phyloP scores from a whole-genome alignment of 1,140 invertebrate species.

The Radopholus similis region DNA sequence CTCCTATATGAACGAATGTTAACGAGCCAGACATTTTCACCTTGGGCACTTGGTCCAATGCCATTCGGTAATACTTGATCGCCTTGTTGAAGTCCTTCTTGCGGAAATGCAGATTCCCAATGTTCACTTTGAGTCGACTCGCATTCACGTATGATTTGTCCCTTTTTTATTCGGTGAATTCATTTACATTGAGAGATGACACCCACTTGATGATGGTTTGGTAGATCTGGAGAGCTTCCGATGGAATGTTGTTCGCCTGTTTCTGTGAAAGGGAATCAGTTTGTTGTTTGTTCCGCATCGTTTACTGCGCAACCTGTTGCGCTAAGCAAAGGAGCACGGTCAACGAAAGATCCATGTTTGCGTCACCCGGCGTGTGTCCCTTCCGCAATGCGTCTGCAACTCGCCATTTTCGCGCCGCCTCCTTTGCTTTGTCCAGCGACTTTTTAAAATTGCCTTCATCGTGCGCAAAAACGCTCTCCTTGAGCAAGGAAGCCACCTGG shows the following conservation, averaged over 20 bases:
- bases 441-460: slow-evolving; percentile 66
- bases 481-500: slow-evolving; percentile 77
- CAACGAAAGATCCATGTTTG: slow-evolving; percentile 12
- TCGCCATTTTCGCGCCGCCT: slow-evolving; percentile 15
- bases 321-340: slow-evolving; percentile 9
- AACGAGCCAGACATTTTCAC: slow-evolving; percentile 60
- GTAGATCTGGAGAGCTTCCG: slow-evolving; percentile 90
- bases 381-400: not conserved
- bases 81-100: slow-evolving; percentile 89
- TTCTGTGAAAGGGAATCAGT: slow-evolving; percentile 87
- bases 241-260: slow-evolving; percentile 84
- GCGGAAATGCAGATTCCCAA: slow-evolving; percentile 95
- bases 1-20: slow-evolving; percentile 67
- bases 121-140: slow-evolving; percentile 88
- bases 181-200: not conserved
- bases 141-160: slow-evolving; percentile 60
- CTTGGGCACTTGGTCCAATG: slow-evolving; percentile 86
- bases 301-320: slow-evolving; percentile 4
- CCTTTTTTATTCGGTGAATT: slow-evolving; percentile 53
- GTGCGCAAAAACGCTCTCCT: slow-evolving; percentile 73
- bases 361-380: not conserved
- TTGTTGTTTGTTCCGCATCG: not conserved
- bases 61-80: slow-evolving; percentile 94
- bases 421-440: slow-evolving; percentile 18
- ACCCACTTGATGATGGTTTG: slow-evolving; percentile 63